A percentile compares a stretch with the other conserved stretches of the same genome.
These are phyloP conservation scores for Deroplatys truncata DNA, from an alignment of 2,888 invertebrate genomes.

Conservation along the genomic window DNA sequence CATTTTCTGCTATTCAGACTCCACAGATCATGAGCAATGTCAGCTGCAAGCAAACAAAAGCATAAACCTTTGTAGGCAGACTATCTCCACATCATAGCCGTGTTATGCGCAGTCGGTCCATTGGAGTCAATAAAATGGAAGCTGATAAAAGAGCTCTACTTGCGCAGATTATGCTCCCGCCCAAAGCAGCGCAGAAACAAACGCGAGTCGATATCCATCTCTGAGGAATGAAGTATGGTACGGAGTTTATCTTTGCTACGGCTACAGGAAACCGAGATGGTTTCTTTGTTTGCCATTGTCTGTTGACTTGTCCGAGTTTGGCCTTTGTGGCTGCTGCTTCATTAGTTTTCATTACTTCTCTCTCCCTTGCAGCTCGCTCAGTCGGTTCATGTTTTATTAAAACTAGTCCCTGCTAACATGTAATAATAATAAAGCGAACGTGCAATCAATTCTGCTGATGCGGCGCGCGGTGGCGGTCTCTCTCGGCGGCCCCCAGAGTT, in stretches of 20 bases:
- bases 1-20: too few species aligned
- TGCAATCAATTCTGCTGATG: constrained; percentile 10
- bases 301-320: not conserved
- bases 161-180: too few species aligned
- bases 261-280: not conserved
- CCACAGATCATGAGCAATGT: too few species aligned
- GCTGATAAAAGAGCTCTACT: too few species aligned
- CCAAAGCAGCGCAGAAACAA: too few species aligned
- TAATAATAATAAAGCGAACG: constrained; percentile 14
- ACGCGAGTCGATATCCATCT: not conserved
- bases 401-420: constrained; percentile 12
- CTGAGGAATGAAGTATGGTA: not conserved
- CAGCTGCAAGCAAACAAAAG: too few species aligned
- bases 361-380: not conserved
- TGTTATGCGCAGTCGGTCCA: too few species aligned
- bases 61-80: too few species aligned
- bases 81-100: too few species aligned
- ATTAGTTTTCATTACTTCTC: constrained; percentile 26
- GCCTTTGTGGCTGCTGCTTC: constrained; percentile 18
- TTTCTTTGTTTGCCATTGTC: not conserved
- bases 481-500: constrained; percentile 12
- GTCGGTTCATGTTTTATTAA: constrained; percentile 11
- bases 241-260: not conserved
- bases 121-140: too few species aligned
- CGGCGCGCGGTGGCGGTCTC: not conserved